Conservation (phyloP, 2,888 invertebrate genomes). For the Oligia fasciuncula region DNA sequence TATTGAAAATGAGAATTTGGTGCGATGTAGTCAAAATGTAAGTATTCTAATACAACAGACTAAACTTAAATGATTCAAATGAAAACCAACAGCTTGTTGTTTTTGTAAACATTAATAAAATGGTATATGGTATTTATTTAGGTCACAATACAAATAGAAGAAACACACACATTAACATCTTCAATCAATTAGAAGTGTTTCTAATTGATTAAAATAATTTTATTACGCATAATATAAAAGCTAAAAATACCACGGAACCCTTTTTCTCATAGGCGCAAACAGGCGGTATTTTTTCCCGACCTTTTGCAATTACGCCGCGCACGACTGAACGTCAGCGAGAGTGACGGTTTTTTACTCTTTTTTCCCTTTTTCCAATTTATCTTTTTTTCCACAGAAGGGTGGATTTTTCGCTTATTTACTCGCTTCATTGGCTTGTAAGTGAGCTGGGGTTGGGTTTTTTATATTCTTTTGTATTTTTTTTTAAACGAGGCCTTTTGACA, state of each 20-base stretch:
- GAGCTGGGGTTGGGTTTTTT: conserved; percentile 83
- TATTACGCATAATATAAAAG: conserved; percentile 9
- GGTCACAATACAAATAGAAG: neutral
- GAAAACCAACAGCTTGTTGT: neutral
- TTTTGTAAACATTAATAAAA: neutral
- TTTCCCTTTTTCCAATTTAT: conserved; percentile 82
- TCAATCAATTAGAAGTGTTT: conserved; percentile 21
- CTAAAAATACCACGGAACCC: conserved; percentile 73
- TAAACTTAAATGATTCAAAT: neutral
- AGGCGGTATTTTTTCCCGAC: conserved; percentile 79
- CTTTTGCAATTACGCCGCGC: conserved; percentile 83
- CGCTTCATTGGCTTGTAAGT: conserved; percentile 90
- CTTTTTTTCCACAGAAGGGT: conserved; percentile 86
- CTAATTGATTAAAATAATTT: conserved; percentile 1
- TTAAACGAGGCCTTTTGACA: conserved; percentile 69
- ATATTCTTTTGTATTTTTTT: conserved; percentile 78
- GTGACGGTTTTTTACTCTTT: conserved; percentile 81
- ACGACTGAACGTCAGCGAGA: conserved; percentile 82
- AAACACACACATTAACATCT: neutral
- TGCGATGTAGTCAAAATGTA: neutral
- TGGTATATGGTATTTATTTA: too few species aligned
- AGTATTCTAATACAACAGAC: neutral
- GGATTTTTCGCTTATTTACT: conserved; percentile 89
- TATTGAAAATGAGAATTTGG: neutral
- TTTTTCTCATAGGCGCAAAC: conserved; percentile 58